These are phyloP conservation scores for Anagyrus pseudococci DNA, from an alignment of 2,888 invertebrate species.

Conservation along the genomic window DNA sequence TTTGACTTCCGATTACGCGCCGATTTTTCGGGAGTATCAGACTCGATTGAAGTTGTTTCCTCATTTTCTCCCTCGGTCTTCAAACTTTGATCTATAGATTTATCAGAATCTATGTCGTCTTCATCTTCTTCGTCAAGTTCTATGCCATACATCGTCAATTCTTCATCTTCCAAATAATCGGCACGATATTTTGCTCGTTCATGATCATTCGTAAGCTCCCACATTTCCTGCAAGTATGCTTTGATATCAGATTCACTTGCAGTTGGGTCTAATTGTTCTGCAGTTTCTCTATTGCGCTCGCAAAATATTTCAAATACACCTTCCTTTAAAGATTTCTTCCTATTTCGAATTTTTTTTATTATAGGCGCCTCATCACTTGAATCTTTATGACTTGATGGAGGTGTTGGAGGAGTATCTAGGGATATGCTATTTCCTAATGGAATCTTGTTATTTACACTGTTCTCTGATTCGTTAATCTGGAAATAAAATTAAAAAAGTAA, in stretches of 20 bases:
- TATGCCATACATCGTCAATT: constrained; percentile 18
- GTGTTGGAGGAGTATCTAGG: constrained; percentile 51
- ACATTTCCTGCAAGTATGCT: constrained; percentile 64
- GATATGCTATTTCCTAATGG: constrained; percentile 35
- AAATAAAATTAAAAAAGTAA: constrained; percentile 11
- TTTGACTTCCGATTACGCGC: constrained; percentile 15
- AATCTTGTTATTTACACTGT: constrained; percentile 35
- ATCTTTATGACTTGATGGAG: constrained; percentile 51
- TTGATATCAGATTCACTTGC: constrained; percentile 62
- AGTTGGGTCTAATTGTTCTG: constrained; percentile 65
- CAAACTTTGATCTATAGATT: constrained; percentile 11
- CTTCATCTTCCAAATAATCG: constrained; percentile 35
- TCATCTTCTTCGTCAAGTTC: constrained; percentile 31
- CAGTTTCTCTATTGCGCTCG: constrained; percentile 62
- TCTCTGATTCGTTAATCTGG: constrained; percentile 47
- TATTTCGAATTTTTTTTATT: constrained; percentile 41
- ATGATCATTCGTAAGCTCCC: constrained; percentile 62
- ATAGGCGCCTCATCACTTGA: constrained; percentile 48
- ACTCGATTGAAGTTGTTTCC: constrained; percentile 40
- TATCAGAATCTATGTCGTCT: constrained; percentile 13
- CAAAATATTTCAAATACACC: constrained; percentile 64
- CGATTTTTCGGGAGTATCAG: constrained; percentile 32
- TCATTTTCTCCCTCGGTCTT: constrained; percentile 37
- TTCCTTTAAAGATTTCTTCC: constrained; percentile 41
- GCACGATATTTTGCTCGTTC: constrained; percentile 44